Evolutionary conservation across 2,888 invertebrate genomes (phyloP).

Genomic region (Actias luna): DNA sequence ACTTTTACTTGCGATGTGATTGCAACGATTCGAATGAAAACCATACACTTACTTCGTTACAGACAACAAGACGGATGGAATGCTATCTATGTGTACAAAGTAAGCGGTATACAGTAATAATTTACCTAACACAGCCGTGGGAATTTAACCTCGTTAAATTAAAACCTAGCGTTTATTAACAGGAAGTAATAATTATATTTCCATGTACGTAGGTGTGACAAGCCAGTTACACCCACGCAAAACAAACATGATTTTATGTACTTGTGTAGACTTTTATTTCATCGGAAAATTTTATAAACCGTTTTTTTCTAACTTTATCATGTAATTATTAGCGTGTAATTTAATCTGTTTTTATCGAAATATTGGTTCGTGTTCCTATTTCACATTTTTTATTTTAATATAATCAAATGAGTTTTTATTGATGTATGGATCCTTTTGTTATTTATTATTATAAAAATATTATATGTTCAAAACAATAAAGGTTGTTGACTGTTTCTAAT

Average conservation of each 20-base stretch:
- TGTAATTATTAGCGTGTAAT: not conserved
- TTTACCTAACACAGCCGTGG: not conserved
- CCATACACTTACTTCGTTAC: constrained; percentile 31
- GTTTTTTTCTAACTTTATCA: not conserved
- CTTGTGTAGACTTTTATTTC: not conserved
- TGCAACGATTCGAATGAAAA: constrained; percentile 35
- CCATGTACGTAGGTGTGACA: constrained; percentile 24
- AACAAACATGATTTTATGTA: not conserved
- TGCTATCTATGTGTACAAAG: constrained; percentile 55
- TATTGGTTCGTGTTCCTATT: not conserved
- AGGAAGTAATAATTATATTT: constrained; percentile 13
- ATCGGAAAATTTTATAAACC: not conserved
- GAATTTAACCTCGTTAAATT: not conserved
- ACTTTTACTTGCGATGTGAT: constrained; percentile 7
- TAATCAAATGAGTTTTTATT: no score
- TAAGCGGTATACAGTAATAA: constrained; percentile 36
- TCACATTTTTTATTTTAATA: not conserved
- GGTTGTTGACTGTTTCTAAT: not conserved
- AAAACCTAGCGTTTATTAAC: not conserved
- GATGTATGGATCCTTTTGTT: no score
- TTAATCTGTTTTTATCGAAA: not conserved
- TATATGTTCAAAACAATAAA: no score
- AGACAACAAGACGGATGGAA: constrained; percentile 59
- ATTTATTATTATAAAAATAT: no score
- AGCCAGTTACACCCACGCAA: constrained; percentile 30